phyloP scores from a whole-genome alignment of 1,140 invertebrate species.

The Frieseomelitta varia region DNA sequence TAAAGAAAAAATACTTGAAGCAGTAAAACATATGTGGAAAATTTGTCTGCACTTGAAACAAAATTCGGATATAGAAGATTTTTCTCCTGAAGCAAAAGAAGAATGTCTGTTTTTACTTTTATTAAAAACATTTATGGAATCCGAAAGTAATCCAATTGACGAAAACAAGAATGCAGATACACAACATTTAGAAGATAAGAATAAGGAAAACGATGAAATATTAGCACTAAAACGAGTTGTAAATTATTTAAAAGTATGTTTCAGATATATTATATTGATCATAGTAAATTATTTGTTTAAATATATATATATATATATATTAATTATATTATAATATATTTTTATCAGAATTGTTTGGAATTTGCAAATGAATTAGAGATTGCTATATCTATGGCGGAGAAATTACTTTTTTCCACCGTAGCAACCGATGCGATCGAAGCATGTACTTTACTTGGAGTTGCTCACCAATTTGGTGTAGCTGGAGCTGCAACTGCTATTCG shows the following conservation, averaged over 20 bases:
- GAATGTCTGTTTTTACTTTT: constrained; percentile 74
- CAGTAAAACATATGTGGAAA: constrained; percentile 70
- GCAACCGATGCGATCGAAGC: constrained; percentile 91
- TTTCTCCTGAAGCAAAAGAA: constrained; percentile 67
- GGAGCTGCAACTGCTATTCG: constrained; percentile 88
- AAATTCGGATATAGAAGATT: constrained; percentile 64
- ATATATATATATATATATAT: background rate
- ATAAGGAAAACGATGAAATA: constrained; percentile 68
- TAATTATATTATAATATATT: constrained; percentile 74
- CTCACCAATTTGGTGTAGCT: constrained; percentile 89
- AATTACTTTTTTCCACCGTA: constrained; percentile 88
- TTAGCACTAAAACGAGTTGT: constrained; percentile 70
- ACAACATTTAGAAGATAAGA: background rate
- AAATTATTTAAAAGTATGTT: constrained; percentile 75
- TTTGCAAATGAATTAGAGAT: constrained; percentile 87
- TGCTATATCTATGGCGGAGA: constrained; percentile 87
- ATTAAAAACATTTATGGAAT: constrained; percentile 78
- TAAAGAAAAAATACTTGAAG: constrained; percentile 71
- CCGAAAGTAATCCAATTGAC: constrained; percentile 46
- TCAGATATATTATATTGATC: constrained; percentile 71
- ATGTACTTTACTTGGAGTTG: constrained; percentile 91
- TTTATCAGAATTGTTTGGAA: constrained; percentile 85
- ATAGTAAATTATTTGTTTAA: background rate
- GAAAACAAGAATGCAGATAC: constrained; percentile 37
- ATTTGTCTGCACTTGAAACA: constrained; percentile 66